These are phyloP conservation scores for Sphaeramia orbicularis DNA, from an alignment of 2,797 vertebrate genomes.

Conservation along the genomic window DNA sequence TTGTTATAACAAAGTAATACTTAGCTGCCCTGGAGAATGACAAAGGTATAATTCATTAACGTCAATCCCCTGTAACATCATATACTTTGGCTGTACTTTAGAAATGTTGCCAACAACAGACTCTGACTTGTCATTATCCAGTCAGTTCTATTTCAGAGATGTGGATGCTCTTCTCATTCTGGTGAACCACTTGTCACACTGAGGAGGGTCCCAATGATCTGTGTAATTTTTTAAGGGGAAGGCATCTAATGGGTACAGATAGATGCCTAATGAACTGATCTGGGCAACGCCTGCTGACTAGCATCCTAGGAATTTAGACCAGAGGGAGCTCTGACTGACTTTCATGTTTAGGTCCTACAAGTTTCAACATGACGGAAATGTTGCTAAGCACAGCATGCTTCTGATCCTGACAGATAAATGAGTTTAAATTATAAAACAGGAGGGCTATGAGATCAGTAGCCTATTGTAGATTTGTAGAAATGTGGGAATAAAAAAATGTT, in stretches of 20 bases:
- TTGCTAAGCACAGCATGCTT: neutral
- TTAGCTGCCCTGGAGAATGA: no score
- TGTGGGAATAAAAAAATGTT: neutral
- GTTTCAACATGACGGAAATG: slow-evolving; percentile 65
- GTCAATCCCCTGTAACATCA: no score
- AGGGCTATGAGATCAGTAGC: no score
- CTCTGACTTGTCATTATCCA: no score
- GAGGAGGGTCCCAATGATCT: no score
- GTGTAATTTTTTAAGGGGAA: neutral
- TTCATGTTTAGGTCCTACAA: slow-evolving; percentile 43
- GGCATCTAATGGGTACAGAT: neutral
- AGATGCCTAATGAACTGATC: neutral
- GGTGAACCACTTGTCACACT: no score
- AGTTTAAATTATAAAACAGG: neutral
- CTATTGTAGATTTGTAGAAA: neutral
- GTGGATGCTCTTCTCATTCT: no score
- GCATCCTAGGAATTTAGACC: slow-evolving; percentile 65
- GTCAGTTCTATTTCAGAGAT: no score
- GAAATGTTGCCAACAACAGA: no score
- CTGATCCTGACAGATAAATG: neutral
- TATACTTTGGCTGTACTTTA: no score
- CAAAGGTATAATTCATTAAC: no score
- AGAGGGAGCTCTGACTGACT: slow-evolving; percentile 15
- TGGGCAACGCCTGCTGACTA: slow-evolving; percentile 64
- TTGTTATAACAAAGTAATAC: no score